Base-by-base conservation (phyloP, 2,888 invertebrate species). In the Heteromurus nitidus region DNA sequence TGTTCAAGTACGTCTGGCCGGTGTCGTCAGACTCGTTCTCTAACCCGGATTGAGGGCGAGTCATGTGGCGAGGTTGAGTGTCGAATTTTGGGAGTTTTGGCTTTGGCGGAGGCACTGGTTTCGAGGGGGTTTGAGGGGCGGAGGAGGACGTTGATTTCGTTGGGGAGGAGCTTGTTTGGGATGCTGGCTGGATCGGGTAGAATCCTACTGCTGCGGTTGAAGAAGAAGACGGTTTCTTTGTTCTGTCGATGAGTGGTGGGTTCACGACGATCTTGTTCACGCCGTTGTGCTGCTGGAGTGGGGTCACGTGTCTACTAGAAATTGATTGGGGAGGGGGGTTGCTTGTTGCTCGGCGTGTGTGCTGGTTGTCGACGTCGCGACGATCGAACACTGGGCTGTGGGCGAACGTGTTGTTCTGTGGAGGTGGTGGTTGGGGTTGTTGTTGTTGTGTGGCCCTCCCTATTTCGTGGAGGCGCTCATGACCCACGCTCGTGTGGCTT, bases 61-160 rank as follows among this genome's bases (percentile, higher is more conserved):
- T n/a, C n/a, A n/a, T 16, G 50, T 67, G 89, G 96, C 96, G 90
- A 20, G 50, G 50, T 2, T 20, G 50, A 20, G 13, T 36, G 36
- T 36, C 36, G 36, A 20, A 50, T 50, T 50, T 50, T 50, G 50
- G 50, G 20, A 96, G 96, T 89, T 96, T 96, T 60, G 96, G 96
- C 88, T 97, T 97, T 9, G 96, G 96, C 30, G 96, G 96, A 50
- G 96, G 96, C 73, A 96, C 93, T 0, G 96, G 96, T 89, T 96
- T 96, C 90, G 96, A 96, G 1, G 92, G 91, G 58, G 85, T 83
- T 24, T 79, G n/a, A 47, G 47, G 16, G 3, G 24, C 22, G 80
- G n/a, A 47, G 47, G 16, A 3, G 24, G 44, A 13, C 22, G 44
- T 3, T 58, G 26, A 24, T n/a, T 58, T 13, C 9, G 28, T 26